Percentiles rank a stretch among this genome's conserved stretches.
Evolutionary conservation across 2,888 invertebrate genomes (phyloP).

Genomic region (Ornithoptera alexandrae): DNA sequence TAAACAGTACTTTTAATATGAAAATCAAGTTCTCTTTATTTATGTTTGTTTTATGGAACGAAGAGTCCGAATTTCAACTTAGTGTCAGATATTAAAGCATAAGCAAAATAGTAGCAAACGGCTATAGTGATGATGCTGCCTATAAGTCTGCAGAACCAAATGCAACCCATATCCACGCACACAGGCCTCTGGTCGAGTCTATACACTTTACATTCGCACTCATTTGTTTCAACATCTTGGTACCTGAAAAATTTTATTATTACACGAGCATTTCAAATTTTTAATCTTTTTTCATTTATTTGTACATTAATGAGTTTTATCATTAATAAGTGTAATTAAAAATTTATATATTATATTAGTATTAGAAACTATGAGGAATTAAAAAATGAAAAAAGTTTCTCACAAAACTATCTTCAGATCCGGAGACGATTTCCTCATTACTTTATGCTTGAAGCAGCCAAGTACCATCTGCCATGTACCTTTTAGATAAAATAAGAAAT

Average conservation of each 20-base stretch:
- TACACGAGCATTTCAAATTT: background rate
- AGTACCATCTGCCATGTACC: slow-evolving; percentile 65
- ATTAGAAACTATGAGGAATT: background rate
- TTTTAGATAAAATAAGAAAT: slow-evolving; percentile 38
- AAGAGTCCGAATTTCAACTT: slow-evolving; percentile 66
- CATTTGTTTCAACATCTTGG: slow-evolving; percentile 25
- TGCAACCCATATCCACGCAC: slow-evolving; percentile 55
- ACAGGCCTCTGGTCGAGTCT: slow-evolving; percentile 46
- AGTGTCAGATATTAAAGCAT: slow-evolving; percentile 53
- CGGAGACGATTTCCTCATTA: slow-evolving; percentile 31
- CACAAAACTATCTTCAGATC: slow-evolving; percentile 37
- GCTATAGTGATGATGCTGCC: slow-evolving; percentile 52
- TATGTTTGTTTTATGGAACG: slow-evolving; percentile 35
- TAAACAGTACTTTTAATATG: no score
- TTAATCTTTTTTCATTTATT: no score
- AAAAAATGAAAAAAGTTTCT: slow-evolving; percentile 21
- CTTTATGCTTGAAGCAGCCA: slow-evolving; percentile 51
- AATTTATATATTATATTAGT: no score
- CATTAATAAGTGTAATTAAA: no score
- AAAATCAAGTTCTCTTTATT: no score
- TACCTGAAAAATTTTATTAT: slow-evolving; percentile 31
- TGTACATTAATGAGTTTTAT: no score
- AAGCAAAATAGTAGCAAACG: slow-evolving; percentile 62
- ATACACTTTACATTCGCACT: slow-evolving; percentile 28
- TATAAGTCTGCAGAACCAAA: slow-evolving; percentile 60